Evolutionary conservation across 2,113 vertebrate genomes (phyloP).

Genomic region (Lipotes vexillifer): DNA sequence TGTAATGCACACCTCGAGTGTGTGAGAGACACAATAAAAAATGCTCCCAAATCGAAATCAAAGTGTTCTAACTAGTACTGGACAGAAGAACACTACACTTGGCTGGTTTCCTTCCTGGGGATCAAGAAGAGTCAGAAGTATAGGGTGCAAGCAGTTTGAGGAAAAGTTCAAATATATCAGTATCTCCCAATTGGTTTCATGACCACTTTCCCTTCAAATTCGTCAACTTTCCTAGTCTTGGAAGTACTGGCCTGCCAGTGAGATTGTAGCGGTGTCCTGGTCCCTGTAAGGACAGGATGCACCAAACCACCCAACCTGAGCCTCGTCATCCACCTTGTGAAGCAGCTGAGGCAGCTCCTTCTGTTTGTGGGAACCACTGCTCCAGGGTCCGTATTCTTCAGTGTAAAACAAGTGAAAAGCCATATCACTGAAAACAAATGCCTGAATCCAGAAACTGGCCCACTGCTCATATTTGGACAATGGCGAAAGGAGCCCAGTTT

Average conservation of each 20-base stretch:
- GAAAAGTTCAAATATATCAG: background rate
- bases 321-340: no score
- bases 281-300: background rate
- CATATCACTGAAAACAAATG: background rate
- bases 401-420: background rate
- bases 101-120: background rate
- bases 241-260: background rate
- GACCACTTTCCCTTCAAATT: background rate
- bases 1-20: fast-evolving
- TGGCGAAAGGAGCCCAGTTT: background rate
- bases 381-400: background rate
- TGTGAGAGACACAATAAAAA: background rate
- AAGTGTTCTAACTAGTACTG: no score
- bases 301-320: background rate
- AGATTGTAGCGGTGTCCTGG: background rate
- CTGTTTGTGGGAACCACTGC: no score
- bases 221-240: background rate
- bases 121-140: background rate
- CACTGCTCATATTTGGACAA: background rate
- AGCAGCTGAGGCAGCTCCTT: no score
- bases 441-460: background rate
- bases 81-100: no score
- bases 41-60: background rate
- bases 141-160: background rate
- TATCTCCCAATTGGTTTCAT: background rate